Conservation (phyloP, 2,113 vertebrate species). For the Cyprinodon brontotheroides region DNA sequence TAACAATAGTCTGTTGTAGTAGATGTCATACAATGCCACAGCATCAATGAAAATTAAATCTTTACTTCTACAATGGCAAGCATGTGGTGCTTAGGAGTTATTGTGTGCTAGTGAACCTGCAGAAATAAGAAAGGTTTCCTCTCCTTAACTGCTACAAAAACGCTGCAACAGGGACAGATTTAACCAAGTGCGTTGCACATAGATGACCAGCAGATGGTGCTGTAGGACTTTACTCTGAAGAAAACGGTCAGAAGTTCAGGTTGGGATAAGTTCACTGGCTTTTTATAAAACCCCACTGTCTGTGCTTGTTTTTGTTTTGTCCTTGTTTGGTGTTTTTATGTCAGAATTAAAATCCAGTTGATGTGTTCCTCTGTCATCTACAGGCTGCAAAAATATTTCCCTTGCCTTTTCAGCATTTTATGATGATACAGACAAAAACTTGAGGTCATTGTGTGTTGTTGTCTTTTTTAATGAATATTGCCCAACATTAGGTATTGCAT, state of each 20-base stretch:
- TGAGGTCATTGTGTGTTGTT: too few species aligned
- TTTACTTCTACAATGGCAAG: neutral
- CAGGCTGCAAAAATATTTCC: too few species aligned
- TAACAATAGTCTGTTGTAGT: too few species aligned
- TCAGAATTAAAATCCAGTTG: neutral
- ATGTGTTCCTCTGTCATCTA: neutral
- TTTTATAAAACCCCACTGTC: neutral
- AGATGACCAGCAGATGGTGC: conserved; percentile 50
- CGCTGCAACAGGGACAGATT: neutral
- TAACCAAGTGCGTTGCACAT: conserved; percentile 1
- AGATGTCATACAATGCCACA: neutral
- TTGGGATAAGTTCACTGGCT: neutral
- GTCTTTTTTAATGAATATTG: neutral
- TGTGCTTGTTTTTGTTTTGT: too few species aligned
- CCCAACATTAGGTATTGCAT: neutral
- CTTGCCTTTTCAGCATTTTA: neutral
- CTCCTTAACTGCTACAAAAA: neutral
- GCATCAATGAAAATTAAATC: neutral
- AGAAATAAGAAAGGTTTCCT: neutral
- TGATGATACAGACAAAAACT: neutral
- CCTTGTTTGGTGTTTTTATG: neutral
- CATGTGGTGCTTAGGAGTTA: neutral
- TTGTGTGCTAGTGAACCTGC: neutral
- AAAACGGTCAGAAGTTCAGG: neutral
- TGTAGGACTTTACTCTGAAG: neutral